These are phyloP conservation scores for Drosophila tanythrix DNA, from an alignment of 2,888 invertebrate species.

Conservation along the genomic window DNA sequence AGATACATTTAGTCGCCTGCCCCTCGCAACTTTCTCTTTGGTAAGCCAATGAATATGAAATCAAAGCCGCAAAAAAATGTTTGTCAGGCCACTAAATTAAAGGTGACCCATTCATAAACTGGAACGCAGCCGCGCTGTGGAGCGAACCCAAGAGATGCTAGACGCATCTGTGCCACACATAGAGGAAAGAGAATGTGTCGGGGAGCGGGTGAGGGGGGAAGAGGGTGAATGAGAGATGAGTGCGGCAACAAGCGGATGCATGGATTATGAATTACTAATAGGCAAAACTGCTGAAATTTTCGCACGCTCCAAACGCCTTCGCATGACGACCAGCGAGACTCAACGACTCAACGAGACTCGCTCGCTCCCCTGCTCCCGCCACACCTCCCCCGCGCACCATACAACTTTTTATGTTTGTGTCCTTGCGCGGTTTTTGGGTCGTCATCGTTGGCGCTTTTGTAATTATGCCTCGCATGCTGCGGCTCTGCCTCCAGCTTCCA, in stretches of 20 bases:
- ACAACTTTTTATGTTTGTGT: slow-evolving; percentile 4
- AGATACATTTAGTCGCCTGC: not conserved
- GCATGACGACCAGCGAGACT: slow-evolving; percentile 18
- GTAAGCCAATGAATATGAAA: slow-evolving; percentile 57
- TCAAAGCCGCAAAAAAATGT: slow-evolving; percentile 62
- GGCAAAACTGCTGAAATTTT: slow-evolving; percentile 73
- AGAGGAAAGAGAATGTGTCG: not conserved
- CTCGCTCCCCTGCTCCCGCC: not conserved
- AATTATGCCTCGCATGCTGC: slow-evolving; percentile 65
- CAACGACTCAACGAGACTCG: not conserved
- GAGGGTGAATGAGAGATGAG: not conserved
- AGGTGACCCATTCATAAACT: slow-evolving; percentile 66
- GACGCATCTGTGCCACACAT: slow-evolving; percentile 23
- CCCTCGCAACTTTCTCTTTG: not conserved
- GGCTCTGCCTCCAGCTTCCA: slow-evolving; percentile 14
- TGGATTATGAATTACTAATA: slow-evolving; percentile 78
- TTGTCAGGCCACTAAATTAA: slow-evolving; percentile 66
- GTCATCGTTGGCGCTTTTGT: slow-evolving; percentile 65
- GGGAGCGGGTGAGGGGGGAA: not conserved
- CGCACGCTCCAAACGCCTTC: slow-evolving; percentile 60
- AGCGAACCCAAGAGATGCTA: slow-evolving; percentile 13
- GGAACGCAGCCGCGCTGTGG: slow-evolving; percentile 31
- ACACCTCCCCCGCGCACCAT: not conserved
- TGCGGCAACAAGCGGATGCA: slow-evolving; percentile 30
- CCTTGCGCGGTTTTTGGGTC: slow-evolving; percentile 42